Evolutionary conservation across 2,797 vertebrate species (phyloP), one percentile per base, ranked within the genome.

Genomic region (Ctenosaura bakeri): DNA sequence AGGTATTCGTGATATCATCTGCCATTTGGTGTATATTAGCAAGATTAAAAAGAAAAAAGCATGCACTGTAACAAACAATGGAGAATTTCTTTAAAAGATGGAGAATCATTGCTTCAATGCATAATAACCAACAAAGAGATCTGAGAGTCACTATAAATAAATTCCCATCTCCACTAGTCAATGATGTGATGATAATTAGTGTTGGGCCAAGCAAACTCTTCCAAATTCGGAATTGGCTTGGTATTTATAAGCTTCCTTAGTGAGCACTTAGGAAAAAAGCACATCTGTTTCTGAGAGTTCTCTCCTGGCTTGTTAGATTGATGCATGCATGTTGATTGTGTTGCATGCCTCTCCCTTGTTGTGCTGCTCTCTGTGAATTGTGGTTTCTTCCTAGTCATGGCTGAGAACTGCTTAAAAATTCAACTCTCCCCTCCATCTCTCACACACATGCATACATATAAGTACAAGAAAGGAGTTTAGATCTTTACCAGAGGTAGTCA

Each of bases 1-100:
- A 91, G 85, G 54, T 89, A 76, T 88, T 38, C 54, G 32, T 29
- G 92, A 77, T 90, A 94, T 92, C 90, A 93, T 88, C 80, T 84
- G 2, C 52, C 85, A 71, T 90, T 92, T 91, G 92, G 77, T 90
- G 59, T n/a, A 87, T 91, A 91, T 1, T 86, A 91, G 56, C 38
- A 0, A 92, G 18, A 46, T 83, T 89, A 93, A 2, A 87, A 92
- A 82, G 89, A 89, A 93, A 2, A 87, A 92, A 82, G 89, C 38
- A 85, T 24, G 10, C 79, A 56, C 3, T 90, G 20, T 90, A 91
- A 22, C 62, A 90, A 95, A 90, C 86, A 89, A 83, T 52, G 0
- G 83, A 83, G 35, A 92, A 3, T 10, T 88, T 88, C 7, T 46
- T 90, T 59, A 66, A 50, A 42, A 62, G 89, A 90, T 46, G 74